A percentile compares a stretch with the other conserved stretches of the same genome.
phyloP scores from a whole-genome alignment of 2,888 invertebrate genomes.

The Philonicus albiceps region DNA sequence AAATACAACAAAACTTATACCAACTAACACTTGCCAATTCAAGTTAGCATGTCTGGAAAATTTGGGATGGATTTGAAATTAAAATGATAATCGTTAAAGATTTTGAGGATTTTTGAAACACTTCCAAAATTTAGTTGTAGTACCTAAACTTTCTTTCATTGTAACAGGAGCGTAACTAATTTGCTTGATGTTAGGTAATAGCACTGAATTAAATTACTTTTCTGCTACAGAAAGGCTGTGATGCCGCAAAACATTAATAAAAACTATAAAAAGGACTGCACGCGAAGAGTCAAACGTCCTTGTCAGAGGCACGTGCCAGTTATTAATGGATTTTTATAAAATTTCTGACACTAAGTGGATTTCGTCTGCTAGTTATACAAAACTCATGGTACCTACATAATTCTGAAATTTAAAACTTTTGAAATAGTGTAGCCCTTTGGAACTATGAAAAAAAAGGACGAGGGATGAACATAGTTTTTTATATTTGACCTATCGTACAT shows the following conservation, averaged over 20 bases:
- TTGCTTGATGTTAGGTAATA: background rate
- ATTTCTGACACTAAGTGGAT: background rate
- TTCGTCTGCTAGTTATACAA: background rate
- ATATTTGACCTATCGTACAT: too few species aligned
- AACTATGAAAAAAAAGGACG: too few species aligned
- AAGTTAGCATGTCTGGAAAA: background rate
- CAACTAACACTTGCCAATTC: background rate
- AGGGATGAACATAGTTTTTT: too few species aligned
- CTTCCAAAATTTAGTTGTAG: background rate
- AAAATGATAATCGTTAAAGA: background rate
- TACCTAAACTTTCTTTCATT: background rate
- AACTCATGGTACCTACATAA: background rate
- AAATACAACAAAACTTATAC: background rate
- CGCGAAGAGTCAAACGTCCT: background rate
- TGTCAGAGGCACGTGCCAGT: background rate
- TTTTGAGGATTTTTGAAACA: background rate
- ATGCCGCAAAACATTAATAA: background rate
- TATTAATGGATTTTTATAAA: background rate
- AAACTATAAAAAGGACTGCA: background rate
- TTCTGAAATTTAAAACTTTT: background rate
- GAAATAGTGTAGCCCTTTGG: background rate
- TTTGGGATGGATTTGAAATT: background rate
- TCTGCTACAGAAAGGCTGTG: background rate
- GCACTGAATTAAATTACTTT: background rate
- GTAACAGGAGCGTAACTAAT: background rate